phyloP scores from a whole-genome alignment of 2,113 vertebrate species.

The Sinocyclocheilus anshuiensis region DNA sequence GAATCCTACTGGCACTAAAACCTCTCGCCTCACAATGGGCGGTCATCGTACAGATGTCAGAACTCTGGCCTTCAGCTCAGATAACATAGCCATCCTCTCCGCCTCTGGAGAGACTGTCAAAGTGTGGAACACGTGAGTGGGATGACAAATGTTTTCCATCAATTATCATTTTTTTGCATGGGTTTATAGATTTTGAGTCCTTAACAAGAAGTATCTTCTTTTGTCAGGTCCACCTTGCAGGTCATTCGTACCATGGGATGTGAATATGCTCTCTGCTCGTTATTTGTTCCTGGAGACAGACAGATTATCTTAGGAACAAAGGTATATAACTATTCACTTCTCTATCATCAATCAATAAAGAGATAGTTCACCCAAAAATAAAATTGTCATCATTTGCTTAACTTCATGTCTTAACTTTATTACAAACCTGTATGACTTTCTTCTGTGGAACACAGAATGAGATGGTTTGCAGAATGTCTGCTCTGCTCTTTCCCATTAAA shows the following conservation, averaged over 20 bases:
- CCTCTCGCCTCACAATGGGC: constrained; percentile 80
- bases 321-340: constrained; percentile 69
- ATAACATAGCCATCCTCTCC: constrained; percentile 93
- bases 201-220: constrained; percentile 15
- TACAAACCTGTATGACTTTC: neutral
- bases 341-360: neutral
- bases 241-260: constrained; percentile 94
- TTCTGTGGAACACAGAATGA: no score
- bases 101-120: constrained; percentile 91
- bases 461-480: no score
- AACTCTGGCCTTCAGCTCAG: constrained; percentile 93
- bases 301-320: constrained; percentile 94
- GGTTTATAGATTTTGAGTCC: constrained; percentile 33
- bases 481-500: no score
- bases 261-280: constrained; percentile 90
- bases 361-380: no score
- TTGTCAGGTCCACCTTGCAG: constrained; percentile 86
- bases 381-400: no score
- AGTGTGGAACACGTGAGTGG: constrained; percentile 92
- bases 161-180: neutral
- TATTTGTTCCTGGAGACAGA: constrained; percentile 93
- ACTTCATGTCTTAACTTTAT: neutral
- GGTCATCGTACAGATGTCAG: constrained; percentile 92
- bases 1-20: constrained; percentile 73
- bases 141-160: neutral